Percentiles rank a stretch among this genome's conserved stretches.
phyloP scores from a whole-genome alignment of 2,797 vertebrate species.

The Enteromius trimaculatus region DNA sequence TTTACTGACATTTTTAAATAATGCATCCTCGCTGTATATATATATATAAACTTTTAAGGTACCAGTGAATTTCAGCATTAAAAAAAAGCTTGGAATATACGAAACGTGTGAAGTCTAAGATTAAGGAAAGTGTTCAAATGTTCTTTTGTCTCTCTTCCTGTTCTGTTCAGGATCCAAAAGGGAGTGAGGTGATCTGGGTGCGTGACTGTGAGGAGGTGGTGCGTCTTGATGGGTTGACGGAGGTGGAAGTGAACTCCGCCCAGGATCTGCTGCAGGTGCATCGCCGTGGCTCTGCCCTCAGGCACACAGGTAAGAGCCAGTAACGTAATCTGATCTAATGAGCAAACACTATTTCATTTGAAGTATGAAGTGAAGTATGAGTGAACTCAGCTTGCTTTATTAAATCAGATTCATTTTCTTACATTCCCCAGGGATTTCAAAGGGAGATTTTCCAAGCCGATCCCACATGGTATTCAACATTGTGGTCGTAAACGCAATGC shows the following conservation, averaged over 20 bases:
- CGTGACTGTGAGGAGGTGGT: constrained; percentile 65
- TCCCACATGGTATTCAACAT: constrained; percentile 65
- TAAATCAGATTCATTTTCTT: background rate
- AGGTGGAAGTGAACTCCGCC: constrained; percentile 63
- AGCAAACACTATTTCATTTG: background rate
- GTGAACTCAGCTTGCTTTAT: constrained; percentile 1
- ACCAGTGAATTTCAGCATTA: background rate
- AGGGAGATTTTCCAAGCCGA: constrained; percentile 63
- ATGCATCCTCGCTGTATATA: background rate
- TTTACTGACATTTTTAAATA: background rate
- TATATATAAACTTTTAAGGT: background rate
- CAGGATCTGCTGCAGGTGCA: constrained; percentile 63
- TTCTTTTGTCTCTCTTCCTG: background rate
- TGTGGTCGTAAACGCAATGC: constrained; percentile 55
- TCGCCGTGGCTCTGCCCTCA: constrained; percentile 56
- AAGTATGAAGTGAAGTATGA: background rate
- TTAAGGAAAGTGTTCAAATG: background rate
- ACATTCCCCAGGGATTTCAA: constrained; percentile 61
- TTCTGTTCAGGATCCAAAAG: constrained; percentile 60
- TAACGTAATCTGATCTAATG: background rate
- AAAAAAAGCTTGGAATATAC: background rate
- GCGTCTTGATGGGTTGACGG: constrained; percentile 63
- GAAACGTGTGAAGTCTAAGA: background rate
- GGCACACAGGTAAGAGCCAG: constrained; percentile 56
- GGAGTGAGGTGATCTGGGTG: constrained; percentile 61